Conservation (phyloP, 2,797 vertebrate genomes). For the Cynopterus sphinx region DNA sequence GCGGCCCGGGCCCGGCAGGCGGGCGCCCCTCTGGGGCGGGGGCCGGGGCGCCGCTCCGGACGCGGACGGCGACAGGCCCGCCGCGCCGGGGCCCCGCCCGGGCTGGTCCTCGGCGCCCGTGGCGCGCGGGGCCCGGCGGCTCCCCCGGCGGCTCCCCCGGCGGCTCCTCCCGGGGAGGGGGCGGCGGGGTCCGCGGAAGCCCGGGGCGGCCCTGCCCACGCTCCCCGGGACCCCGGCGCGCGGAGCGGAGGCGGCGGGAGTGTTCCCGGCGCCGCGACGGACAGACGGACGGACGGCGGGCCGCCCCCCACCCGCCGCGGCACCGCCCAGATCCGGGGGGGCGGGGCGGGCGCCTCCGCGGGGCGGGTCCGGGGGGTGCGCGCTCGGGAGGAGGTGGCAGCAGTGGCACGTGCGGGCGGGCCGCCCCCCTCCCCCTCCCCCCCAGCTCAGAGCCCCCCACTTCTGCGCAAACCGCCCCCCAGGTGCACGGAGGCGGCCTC, state of each 20-base stretch:
- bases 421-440: too few relatives aligned
- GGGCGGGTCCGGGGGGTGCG: conserved; percentile 73
- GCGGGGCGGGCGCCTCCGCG: background rate
- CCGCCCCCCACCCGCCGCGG: background rate
- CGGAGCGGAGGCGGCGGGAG: conserved; percentile 18
- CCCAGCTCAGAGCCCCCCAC: background rate
- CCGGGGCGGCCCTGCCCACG: conserved; percentile 25
- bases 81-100: conserved; percentile 43
- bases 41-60: conserved; percentile 60
- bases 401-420: background rate
- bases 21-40: background rate
- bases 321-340: conserved; percentile 40
- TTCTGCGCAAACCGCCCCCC: background rate
- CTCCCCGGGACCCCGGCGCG: background rate
- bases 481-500: background rate
- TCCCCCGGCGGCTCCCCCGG: conserved; percentile 23
- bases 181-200: conserved; percentile 48
- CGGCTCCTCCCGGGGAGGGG: conserved; percentile 39
- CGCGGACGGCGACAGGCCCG: conserved; percentile 59
- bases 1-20: conserved; percentile 40
- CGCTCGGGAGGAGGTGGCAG: background rate
- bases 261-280: conserved; percentile 17
- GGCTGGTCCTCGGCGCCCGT: conserved; percentile 39
- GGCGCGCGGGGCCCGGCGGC: background rate
- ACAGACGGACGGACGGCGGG: background rate